Conservation (phyloP, 2,113 vertebrate genomes). For the Craseonycteris thonglongyai region DNA sequence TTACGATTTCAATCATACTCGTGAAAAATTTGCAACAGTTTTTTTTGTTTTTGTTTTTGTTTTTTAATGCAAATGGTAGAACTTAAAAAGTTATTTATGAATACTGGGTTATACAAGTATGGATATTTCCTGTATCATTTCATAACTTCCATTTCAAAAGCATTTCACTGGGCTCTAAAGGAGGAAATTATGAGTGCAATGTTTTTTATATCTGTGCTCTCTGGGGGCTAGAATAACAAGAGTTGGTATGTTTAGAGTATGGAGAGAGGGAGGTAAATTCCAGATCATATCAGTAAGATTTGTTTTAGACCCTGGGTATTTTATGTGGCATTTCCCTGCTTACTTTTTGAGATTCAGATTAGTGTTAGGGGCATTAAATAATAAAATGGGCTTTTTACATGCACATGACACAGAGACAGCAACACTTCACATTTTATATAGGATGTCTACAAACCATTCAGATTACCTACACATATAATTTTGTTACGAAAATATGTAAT, state of each 20-base stretch:
- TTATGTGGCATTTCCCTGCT: background rate
- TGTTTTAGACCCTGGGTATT: conserved; percentile 28
- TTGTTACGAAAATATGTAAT: conserved; percentile 36
- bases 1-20: background rate
- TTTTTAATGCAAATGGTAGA: background rate
- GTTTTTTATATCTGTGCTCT: background rate
- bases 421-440: conserved; percentile 62
- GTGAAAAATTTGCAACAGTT: background rate
- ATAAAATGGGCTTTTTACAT: conserved; percentile 69
- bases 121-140: background rate
- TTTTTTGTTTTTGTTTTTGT: too few relatives aligned
- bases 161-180: background rate
- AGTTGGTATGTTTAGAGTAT: background rate
- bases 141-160: background rate
- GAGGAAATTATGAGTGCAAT: background rate
- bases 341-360: conserved; percentile 67
- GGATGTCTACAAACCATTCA: conserved; percentile 32
- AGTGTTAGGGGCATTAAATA: conserved; percentile 61
- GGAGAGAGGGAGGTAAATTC: background rate
- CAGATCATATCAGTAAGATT: conserved; percentile 40
- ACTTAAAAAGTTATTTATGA: background rate
- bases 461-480: conserved; percentile 40
- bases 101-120: background rate
- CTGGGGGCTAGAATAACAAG: background rate
- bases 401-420: conserved; percentile 49